Base-by-base conservation (phyloP, 1,140 invertebrate genomes). In the Sitophilus oryzae region DNA sequence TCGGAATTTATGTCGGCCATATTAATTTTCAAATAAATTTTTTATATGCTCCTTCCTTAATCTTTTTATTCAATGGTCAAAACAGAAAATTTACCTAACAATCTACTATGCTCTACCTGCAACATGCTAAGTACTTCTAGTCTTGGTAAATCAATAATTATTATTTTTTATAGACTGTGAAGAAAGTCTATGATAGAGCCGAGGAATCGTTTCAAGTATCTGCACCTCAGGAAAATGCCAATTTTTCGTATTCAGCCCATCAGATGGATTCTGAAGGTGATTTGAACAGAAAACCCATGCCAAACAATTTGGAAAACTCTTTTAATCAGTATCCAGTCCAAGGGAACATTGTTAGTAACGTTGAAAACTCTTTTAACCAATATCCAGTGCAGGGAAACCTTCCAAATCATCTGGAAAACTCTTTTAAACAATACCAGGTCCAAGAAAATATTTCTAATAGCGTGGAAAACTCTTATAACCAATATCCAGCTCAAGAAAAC, bases 251-350 rank as follows among this genome's bases (percentile, higher is more conserved):
- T 20, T 55, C 56, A 0, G 42, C 46, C 5, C 59, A 61, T 35
- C 42, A 55, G 41, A 50, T 61, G 42, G 45, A 58, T 22, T 61
- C 59, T 1, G 40, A 55, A 36, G 59, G 59, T 35, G 59, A 61
- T 23, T 25, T 61, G 3, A 55, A 57, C 20, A 23, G 8, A 14
- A 34, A 51, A 15, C 15, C 45, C 11, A 15, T 30, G 4, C 4
- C 15, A 20, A 30, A 55, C 37, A 36, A 34, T n/a, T 21, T 58
- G 10, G 55, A 57, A n/a, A 34, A 41, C 4, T n/a, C n/a, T n/a
- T n/a, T n/a, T n/a, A 22, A 57, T 8, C 14, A 56, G 11, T 52
- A 46, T 4, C 15, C 50, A 6, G 55, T 38, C 22, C 54, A 61
- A 40, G 51, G 19, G 8, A 34, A 52, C 16, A n/a, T n/a, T n/a